Conservation (phyloP, 2,113 vertebrate species). For the Osmerus eperlanus region DNA sequence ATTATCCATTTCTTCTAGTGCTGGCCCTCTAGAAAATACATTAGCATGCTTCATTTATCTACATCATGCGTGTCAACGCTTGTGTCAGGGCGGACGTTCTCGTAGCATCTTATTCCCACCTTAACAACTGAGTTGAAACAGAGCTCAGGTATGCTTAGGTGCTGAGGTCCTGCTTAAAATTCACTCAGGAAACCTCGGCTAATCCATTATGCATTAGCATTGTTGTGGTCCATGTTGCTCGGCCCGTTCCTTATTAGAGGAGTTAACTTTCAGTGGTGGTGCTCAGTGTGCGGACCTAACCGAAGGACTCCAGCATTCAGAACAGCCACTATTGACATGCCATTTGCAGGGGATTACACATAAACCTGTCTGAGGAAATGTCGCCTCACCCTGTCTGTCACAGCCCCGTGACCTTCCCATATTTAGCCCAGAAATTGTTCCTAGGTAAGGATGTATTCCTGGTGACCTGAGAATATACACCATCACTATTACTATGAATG, state of each 20-base stretch:
- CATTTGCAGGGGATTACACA: conserved; percentile 60
- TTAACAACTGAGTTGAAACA: conserved; percentile 59
- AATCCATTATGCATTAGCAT: conserved; percentile 66
- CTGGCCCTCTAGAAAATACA: conserved; percentile 51
- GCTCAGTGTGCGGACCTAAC: conserved; percentile 48
- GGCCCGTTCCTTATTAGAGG: conserved; percentile 44
- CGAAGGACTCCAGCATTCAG: conserved; percentile 43
- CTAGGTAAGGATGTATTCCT: conserved; percentile 24
- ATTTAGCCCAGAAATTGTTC: neutral
- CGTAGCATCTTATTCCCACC: conserved; percentile 54
- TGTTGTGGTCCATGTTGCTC: conserved; percentile 54
- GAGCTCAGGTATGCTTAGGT: conserved; percentile 50
- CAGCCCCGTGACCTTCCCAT: neutral
- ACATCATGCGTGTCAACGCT: conserved; percentile 56
- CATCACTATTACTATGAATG: conserved; percentile 50
- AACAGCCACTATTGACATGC: conserved; percentile 61
- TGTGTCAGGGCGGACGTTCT: conserved; percentile 55
- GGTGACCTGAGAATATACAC: conserved; percentile 49
- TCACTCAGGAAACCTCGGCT: conserved; percentile 47
- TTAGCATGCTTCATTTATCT: conserved; percentile 68
- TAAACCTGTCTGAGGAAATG: conserved; percentile 54
- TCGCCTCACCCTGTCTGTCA: conserved; percentile 27
- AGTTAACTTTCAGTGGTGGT: conserved; percentile 44
- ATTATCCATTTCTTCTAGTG: conserved; percentile 46
- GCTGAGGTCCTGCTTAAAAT: conserved; percentile 55